phyloP scores from a whole-genome alignment of 2,113 vertebrate genomes.

The Acrocephalus kingi region DNA sequence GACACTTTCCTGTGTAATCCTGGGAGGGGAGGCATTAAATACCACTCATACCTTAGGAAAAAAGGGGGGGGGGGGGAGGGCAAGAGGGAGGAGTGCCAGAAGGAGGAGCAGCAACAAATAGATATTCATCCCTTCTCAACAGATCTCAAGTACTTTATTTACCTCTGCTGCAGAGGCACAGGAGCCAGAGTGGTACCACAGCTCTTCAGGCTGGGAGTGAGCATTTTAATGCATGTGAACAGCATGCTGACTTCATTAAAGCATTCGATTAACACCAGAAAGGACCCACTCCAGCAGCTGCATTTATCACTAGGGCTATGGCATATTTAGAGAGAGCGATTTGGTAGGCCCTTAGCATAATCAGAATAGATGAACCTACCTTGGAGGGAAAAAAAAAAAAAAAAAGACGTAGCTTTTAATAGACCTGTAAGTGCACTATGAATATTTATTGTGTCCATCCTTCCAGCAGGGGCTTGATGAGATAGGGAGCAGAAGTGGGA shows the following conservation, averaged over 20 bases:
- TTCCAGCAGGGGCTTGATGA: not conserved
- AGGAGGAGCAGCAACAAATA: not conserved
- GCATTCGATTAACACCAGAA: conserved; percentile 44
- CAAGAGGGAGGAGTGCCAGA: not conserved
- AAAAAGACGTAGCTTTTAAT: conserved; percentile 5
- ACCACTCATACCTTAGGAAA: not conserved
- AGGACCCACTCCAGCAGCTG: conserved; percentile 53
- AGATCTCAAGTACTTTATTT: conserved; percentile 49
- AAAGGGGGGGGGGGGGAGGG: rapidly evolving
- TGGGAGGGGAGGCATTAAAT: not conserved
- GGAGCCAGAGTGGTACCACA: not conserved
- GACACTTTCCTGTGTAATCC: not conserved
- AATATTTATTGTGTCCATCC: conserved; percentile 40
- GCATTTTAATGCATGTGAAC: conserved; percentile 37
- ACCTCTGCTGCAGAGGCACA: not conserved
- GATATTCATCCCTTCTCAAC: not conserved
- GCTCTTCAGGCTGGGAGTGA: not conserved
- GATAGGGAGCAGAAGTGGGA: not conserved
- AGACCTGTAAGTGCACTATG: conserved; percentile 44
- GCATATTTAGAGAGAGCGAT: conserved; percentile 50
- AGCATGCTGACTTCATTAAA: conserved; percentile 58
- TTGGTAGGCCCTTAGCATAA: conserved; percentile 59
- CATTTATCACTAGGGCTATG: conserved; percentile 45
- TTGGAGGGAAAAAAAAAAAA: not conserved
- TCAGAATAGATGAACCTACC: conserved; percentile 53